Evolutionary conservation across 1,140 invertebrate genomes (phyloP), one percentile per base, ranked within the genome.

Genomic region (Gryllus bimaculatus): DNA sequence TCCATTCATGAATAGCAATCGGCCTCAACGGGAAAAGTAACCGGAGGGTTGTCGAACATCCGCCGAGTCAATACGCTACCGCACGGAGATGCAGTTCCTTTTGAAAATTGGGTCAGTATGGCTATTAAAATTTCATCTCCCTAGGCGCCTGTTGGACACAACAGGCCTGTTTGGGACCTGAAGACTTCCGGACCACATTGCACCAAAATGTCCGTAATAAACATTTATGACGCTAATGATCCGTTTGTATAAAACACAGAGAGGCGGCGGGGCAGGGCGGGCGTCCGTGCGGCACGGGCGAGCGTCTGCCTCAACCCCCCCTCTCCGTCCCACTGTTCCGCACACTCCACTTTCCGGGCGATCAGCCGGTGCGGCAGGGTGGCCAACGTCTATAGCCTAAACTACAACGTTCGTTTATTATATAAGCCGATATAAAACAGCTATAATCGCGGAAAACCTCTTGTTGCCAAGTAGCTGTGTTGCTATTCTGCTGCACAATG

Each of bases 111-210:
- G 54, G 54, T 66, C 54, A 66, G 54, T 13, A 18, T 18, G 7
- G 54, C 54, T 66, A 66, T 66, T 66, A 66, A 66, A 66, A 66
- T 66, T 66, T 66, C 54, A 66, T 66, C 54, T 66, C 54, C 54
- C 18, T 66, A 39, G 26, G 26, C 26, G 26, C 0, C 54, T 18
- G 54, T 10, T 18, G 54, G 54, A 66, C 54, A 18, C 54, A 66
- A 66, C 54, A 18, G 54, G 54, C 18, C 54, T 66, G 54, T 13
- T 13, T 39, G 54, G 18, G 18, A 18, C 18, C 54, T 13, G 18
- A 7, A 66, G 54, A 66, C 54, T 66, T 66, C 54, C 54, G 54
- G 54, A 66, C 54, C 54, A 66, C 54, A 66, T 66, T 66, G 54
- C 54, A 66, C 54, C 54, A 66, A 66, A 66, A 66, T 66, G 18